Percentiles rank a stretch among this genome's conserved stretches.
Evolutionary conservation across 2,113 vertebrate genomes (phyloP).

Genomic region (Shinisaurus crocodilurus): DNA sequence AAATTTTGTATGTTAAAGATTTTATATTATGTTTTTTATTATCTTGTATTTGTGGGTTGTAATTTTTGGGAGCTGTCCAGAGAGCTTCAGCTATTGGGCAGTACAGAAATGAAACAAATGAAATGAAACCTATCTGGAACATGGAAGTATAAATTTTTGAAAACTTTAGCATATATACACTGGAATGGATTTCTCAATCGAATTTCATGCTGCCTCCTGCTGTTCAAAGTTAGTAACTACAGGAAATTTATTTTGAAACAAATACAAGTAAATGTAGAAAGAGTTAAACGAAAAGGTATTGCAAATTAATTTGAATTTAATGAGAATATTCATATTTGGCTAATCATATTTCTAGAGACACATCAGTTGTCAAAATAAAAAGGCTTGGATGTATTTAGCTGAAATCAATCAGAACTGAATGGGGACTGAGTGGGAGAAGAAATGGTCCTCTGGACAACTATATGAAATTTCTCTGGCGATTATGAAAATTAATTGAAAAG

Average conservation of each 20-base stretch:
- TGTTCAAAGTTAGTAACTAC: background rate
- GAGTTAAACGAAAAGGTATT: background rate
- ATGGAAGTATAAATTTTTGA: background rate
- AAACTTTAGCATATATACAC: background rate
- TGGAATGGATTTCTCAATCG: background rate
- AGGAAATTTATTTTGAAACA: background rate
- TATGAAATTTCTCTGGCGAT: background rate
- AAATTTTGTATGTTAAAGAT: no score
- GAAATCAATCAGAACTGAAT: background rate
- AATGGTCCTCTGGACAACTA: background rate
- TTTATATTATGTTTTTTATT: no score
- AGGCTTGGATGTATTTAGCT: background rate
- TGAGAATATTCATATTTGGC: background rate
- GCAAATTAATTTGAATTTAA: background rate
- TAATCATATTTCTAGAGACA: background rate
- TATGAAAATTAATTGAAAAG: background rate
- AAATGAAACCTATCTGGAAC: background rate
- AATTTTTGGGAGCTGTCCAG: no score
- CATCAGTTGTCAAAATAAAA: background rate
- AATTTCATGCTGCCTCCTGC: constrained; percentile 24
- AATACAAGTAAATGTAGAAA: background rate
- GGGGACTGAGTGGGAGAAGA: background rate
- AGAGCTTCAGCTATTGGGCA: no score
- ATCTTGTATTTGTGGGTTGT: no score
- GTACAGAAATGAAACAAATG: no score